These are phyloP conservation scores for Apamea monoglypha DNA, from an alignment of 2,888 invertebrate species.

Conservation along the genomic window DNA sequence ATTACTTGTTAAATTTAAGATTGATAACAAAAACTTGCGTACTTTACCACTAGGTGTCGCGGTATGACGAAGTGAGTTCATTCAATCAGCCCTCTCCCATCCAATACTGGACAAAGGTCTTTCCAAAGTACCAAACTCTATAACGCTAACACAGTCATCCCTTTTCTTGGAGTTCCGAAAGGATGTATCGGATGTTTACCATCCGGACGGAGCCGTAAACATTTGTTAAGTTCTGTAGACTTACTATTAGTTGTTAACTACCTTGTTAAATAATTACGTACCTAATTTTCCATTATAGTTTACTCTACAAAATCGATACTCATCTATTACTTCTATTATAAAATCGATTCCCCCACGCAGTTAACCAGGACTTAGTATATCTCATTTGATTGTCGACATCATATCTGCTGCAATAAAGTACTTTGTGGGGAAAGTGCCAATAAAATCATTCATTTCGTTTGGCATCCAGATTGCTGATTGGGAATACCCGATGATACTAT, in stretches of 20 bases:
- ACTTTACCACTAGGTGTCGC: not conserved
- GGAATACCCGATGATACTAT: constrained; percentile 15
- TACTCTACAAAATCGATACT: constrained; percentile 18
- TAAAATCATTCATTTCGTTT: constrained; percentile 31
- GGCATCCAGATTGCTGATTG: constrained; percentile 12
- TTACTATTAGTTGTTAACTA: not conserved
- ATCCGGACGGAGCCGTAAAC: not conserved
- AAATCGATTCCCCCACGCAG: constrained; percentile 17
- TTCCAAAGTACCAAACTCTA: not conserved
- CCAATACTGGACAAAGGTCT: not conserved
- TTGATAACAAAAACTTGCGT: too few relatives aligned
- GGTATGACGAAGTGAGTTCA: not conserved
- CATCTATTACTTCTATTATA: constrained; percentile 9
- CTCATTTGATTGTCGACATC: not conserved
- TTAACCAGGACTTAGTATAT: not conserved
- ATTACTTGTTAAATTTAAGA: too few relatives aligned
- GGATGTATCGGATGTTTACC: constrained; percentile 5
- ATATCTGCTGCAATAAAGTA: constrained; percentile 13
- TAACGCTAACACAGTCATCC: not conserved
- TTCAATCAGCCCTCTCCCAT: not conserved
- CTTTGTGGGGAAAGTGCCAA: constrained; percentile 34
- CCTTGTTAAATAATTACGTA: constrained; percentile 5
- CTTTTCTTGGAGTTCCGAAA: constrained; percentile 13
- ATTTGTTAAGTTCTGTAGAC: not conserved
- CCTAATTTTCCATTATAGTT: not conserved